These are phyloP conservation scores for Caenorhabditis panamensis DNA, from an alignment of 2,888 invertebrate genomes.

Conservation along the genomic window DNA sequence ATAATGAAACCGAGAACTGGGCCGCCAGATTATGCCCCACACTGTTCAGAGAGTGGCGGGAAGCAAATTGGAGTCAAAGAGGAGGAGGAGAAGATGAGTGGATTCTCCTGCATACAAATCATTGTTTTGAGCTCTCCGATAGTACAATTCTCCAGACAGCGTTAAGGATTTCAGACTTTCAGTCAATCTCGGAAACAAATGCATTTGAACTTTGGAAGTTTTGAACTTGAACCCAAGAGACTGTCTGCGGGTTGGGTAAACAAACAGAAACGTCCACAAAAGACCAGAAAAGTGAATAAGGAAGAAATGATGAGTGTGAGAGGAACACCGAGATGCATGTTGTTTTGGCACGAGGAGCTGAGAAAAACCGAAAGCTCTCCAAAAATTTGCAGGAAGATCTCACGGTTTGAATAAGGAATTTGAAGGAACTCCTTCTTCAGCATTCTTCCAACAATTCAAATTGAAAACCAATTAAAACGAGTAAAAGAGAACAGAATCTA, in stretches of 20 bases:
- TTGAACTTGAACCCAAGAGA: no score
- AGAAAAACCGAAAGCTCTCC: not conserved
- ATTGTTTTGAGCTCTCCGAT: constrained; percentile 3
- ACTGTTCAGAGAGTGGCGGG: not conserved
- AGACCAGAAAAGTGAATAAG: no score
- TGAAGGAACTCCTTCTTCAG: no score
- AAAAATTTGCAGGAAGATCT: not conserved
- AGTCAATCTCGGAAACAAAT: no score
- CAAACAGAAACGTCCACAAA: no score
- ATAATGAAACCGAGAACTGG: not conserved
- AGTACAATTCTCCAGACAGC: constrained; percentile 10
- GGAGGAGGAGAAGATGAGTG: not conserved
- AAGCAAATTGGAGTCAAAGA: constrained; percentile 5
- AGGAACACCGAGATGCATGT: not conserved
- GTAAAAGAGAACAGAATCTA: not conserved
- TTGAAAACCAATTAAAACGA: not conserved
- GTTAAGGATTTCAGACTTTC: not conserved
- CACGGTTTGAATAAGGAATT: not conserved
- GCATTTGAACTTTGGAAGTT: no score
- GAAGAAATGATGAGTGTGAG: not conserved
- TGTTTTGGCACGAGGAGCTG: not conserved
- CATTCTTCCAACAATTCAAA: no score
- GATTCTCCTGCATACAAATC: constrained; percentile 1
- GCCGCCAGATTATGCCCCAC: constrained; percentile 8
- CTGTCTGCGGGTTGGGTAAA: no score